Percentiles rank a stretch among this genome's conserved stretches.
Evolutionary conservation across 2,797 vertebrate genomes (phyloP).

Genomic region (Chanos chanos): DNA sequence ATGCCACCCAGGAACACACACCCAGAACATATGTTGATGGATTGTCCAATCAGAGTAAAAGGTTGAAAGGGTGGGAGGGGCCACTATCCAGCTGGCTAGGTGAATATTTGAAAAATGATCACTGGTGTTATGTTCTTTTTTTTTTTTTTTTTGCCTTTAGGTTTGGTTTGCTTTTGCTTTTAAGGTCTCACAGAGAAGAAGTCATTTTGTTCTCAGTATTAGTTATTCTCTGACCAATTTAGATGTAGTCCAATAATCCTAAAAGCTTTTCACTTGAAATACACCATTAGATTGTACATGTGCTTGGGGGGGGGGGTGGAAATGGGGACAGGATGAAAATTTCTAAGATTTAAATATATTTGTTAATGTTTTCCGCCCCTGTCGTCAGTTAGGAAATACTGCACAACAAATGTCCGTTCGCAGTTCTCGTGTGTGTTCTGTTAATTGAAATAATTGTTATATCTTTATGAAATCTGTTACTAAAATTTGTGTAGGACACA

Average conservation of each 20-base stretch:
- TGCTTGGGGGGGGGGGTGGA: neutral
- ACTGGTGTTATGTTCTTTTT: neutral
- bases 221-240: neutral
- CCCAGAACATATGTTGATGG: neutral
- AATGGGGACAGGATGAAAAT: neutral
- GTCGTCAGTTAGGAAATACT: no score
- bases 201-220: slow-evolving; percentile 25
- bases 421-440: no score
- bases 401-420: no score
- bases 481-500: no score
- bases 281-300: neutral
- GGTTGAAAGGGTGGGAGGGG: neutral
- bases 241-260: neutral
- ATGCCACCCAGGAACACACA: slow-evolving; percentile 1
- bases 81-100: neutral
- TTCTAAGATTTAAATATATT: no score
- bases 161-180: neutral
- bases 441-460: no score
- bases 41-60: neutral
- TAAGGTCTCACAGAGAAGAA: slow-evolving; percentile 10
- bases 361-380: no score
- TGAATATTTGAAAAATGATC: neutral
- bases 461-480: no score
- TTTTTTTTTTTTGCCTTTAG: neutral
- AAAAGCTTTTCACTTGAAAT: slow-evolving; percentile 18